A percentile compares a stretch with the other conserved stretches of the same genome.
Conservation (phyloP, 2,113 vertebrate genomes). For the Rhinolophus ferrumequinum region DNA sequence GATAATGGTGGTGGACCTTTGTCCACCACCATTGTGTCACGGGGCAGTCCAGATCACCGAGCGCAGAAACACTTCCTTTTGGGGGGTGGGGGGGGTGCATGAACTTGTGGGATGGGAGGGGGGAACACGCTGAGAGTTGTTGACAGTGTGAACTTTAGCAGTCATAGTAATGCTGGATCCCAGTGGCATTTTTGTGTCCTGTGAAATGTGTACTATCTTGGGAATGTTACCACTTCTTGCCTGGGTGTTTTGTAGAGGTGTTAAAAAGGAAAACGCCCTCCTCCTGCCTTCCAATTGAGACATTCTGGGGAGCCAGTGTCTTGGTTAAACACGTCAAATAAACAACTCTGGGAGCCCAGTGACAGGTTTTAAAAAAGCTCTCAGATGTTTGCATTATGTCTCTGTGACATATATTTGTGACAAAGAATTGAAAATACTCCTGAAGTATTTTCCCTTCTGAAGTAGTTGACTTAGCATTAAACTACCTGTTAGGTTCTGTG, state of each 20-base stretch:
- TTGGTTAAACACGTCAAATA: neutral
- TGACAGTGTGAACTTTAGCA: neutral
- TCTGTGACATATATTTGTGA: slow-evolving; percentile 21
- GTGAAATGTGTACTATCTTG: neutral
- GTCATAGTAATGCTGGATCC: neutral
- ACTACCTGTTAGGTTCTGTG: neutral
- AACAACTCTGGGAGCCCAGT: neutral
- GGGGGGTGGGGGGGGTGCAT: neutral
- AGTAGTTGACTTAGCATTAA: neutral
- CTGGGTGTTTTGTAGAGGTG: neutral
- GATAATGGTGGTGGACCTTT: neutral
- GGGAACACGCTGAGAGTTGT: neutral
- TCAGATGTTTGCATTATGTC: neutral
- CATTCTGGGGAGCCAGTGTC: neutral
- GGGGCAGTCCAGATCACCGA: neutral
- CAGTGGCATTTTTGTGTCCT: slow-evolving; percentile 30
- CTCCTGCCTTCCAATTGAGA: neutral
- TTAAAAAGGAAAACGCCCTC: neutral
- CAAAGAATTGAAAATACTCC: neutral
- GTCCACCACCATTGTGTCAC: neutral
- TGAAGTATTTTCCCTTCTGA: slow-evolving; percentile 12
- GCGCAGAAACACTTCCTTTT: neutral
- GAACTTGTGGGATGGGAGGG: neutral
- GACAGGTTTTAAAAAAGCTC: neutral
- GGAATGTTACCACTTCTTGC: slow-evolving; percentile 27